Evolutionary conservation across 2,888 invertebrate species (phyloP).

Genomic region (Diachrysia chrysitis): DNA sequence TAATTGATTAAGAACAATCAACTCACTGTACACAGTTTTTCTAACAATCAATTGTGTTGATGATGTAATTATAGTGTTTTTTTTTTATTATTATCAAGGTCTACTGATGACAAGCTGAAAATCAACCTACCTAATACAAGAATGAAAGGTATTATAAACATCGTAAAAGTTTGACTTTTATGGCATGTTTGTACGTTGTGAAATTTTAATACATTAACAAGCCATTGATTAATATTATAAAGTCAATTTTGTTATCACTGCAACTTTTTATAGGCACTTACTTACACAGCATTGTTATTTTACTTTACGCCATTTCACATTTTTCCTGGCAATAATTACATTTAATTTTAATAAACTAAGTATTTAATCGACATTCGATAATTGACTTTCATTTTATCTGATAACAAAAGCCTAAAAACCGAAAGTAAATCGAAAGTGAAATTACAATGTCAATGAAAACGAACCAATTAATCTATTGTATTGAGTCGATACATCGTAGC

Average conservation of each 20-base stretch:
- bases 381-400: conserved; percentile 55
- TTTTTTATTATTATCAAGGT: conserved; percentile 66
- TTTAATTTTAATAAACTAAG: neutral
- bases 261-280: conserved; percentile 20
- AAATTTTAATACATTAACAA: conserved; percentile 41
- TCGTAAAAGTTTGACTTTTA: conserved; percentile 48
- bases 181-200: conserved; percentile 52
- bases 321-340: neutral
- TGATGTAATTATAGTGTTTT: conserved; percentile 62
- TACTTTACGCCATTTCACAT: conserved; percentile 19
- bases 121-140: conserved; percentile 63
- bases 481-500: conserved; percentile 42
- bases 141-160: conserved; percentile 80
- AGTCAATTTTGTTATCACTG: conserved; percentile 11
- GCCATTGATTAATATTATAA: conserved; percentile 20
- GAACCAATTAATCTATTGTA: conserved; percentile 64
- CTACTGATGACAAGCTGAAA: conserved; percentile 65
- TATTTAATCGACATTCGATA: conserved; percentile 48
- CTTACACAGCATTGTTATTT: conserved; percentile 12
- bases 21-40: conserved; percentile 37
- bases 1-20: conserved; percentile 17
- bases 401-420: conserved; percentile 60
- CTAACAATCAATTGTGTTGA: conserved; percentile 30
- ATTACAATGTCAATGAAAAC: conserved; percentile 64
- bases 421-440: conserved; percentile 70